Evolutionary conservation across 1,140 invertebrate genomes (phyloP), one percentile per base, ranked within the genome.

Genomic region (Neodiprion pinetum): DNA sequence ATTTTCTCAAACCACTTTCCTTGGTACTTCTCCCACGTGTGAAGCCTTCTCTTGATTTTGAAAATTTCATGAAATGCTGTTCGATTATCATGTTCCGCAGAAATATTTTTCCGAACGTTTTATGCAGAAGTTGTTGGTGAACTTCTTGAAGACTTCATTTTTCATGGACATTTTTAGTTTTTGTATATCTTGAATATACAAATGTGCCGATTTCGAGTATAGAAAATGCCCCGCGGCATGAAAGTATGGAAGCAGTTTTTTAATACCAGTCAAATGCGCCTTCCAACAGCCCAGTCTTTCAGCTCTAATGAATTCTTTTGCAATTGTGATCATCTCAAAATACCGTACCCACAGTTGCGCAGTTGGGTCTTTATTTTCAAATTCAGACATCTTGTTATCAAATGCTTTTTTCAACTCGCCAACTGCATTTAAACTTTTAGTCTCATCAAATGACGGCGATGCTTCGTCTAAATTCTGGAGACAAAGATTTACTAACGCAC

Each of bases 171-270:
- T 72, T 77, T 49, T 65, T 21, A 83, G 70, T 71, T 82, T 75
- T 71, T 73, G 3, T 86, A 88, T 89, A 80, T 88, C 80, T 81
- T 88, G 85, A n/a, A 90, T 71, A 78, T 89, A 89, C 12, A 88
- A 67, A 67, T 86, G 83, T 61, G 79, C 79, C 71, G 84, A 88
- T 81, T 90, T 90, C 8, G 86, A 82, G 72, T 84, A 84, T 7
- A 76, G 17, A 61, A 79, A 78, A 73, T 85, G 83, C 1, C 83
- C 82, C 48, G 76, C 49, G 1, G 84, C 83, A 73, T 85, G 82
- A 71, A 86, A 84, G 71, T 80, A 84, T 1, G 81, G 84, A 23
- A 87, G 75, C 83, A 87, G 86, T 53, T 79, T 71, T 53, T 82
- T 40, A 0, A 88, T 70, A 71, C 71, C 70, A 47, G 75, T 11